phyloP scores from a whole-genome alignment of 2,797 vertebrate species.

The Dipus sagitta region DNA sequence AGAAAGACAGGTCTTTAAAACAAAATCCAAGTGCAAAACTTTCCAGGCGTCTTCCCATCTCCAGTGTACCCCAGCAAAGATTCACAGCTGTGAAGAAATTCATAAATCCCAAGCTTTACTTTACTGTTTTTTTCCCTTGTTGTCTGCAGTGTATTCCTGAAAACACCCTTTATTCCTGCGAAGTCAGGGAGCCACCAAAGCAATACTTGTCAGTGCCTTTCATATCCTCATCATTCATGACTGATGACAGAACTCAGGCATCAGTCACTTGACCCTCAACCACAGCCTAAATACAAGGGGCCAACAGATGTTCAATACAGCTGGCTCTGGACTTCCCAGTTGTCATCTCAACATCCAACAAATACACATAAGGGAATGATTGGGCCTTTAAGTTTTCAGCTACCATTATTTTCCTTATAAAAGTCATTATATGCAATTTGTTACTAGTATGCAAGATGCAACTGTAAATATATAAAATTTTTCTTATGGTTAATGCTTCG shows the following conservation, averaged over 20 bases:
- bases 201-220: neutral
- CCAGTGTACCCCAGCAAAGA: too few species aligned
- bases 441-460: constrained; percentile 65
- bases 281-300: constrained; percentile 31
- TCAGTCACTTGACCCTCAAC: neutral
- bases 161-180: neutral
- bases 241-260: neutral
- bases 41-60: too few species aligned
- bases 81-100: too few species aligned
- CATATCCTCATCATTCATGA: constrained; percentile 38
- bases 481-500: constrained; percentile 68
- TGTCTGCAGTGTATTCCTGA: neutral
- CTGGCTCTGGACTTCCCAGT: constrained; percentile 20
- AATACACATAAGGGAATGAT: constrained; percentile 2
- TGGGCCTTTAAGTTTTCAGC: constrained; percentile 67
- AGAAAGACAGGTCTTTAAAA: too few species aligned
- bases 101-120: constrained; percentile 22
- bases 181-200: neutral
- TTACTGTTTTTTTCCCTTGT: neutral
- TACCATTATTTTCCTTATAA: constrained; percentile 73
- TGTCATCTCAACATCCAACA: constrained; percentile 68
- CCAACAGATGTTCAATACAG: constrained; percentile 37
- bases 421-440: constrained; percentile 65
- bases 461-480: constrained; percentile 69
- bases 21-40: too few species aligned